These are phyloP conservation scores for Pavo muticus DNA, from an alignment of 2,113 vertebrate genomes.

Conservation along the genomic window DNA sequence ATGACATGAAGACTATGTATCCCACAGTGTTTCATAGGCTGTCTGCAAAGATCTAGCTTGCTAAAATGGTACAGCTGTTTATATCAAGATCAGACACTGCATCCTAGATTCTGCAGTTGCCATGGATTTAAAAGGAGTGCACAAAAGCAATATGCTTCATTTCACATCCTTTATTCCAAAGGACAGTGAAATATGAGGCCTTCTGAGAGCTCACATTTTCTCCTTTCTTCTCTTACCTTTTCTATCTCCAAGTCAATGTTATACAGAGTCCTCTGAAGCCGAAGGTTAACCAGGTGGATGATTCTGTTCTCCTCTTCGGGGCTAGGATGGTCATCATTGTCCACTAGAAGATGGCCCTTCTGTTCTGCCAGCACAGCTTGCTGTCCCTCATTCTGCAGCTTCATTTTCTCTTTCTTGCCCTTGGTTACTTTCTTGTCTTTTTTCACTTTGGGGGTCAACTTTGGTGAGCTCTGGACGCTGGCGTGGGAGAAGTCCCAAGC, in stretches of 20 bases:
- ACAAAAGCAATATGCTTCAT: slow-evolving; percentile 9
- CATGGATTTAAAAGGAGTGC: slow-evolving; percentile 36
- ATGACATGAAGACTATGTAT: neutral
- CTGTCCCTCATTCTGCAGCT: slow-evolving; percentile 73
- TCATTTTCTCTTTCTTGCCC: slow-evolving; percentile 80
- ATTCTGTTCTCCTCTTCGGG: slow-evolving; percentile 83
- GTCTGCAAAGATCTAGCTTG: neutral
- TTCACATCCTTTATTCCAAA: neutral
- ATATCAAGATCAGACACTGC: slow-evolving; percentile 23
- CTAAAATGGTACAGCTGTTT: slow-evolving; percentile 45
- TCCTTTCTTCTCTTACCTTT: slow-evolving; percentile 77
- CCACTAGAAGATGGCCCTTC: slow-evolving; percentile 86
- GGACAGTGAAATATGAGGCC: neutral
- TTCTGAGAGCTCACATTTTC: neutral
- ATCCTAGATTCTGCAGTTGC: slow-evolving; percentile 26
- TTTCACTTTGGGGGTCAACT: slow-evolving; percentile 88
- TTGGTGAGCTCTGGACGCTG: slow-evolving; percentile 90
- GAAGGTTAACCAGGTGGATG: slow-evolving; percentile 75
- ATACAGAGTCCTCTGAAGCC: slow-evolving; percentile 89
- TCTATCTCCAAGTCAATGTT: slow-evolving; percentile 85
- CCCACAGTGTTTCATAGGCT: neutral
- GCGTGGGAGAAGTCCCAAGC: slow-evolving; percentile 91
- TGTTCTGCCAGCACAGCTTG: slow-evolving; percentile 85
- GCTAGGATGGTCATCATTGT: slow-evolving; percentile 80
- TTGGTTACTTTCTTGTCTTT: slow-evolving; percentile 80